A percentile compares a stretch with the other conserved stretches of the same genome.
phyloP scores from a whole-genome alignment of 1,140 invertebrate genomes.

The Halyomorpha halys region DNA sequence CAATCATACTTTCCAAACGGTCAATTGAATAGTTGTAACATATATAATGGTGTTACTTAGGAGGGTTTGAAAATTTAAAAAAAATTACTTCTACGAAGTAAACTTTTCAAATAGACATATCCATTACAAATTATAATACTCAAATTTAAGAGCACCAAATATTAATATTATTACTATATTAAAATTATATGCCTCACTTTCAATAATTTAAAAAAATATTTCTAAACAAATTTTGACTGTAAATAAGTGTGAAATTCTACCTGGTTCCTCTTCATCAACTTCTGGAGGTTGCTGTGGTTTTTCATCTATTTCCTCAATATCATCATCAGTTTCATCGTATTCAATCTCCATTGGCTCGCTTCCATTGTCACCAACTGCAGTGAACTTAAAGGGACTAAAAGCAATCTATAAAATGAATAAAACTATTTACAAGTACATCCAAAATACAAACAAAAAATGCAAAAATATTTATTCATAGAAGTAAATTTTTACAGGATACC shows the following conservation, averaged over 20 bases:
- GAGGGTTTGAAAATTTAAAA: too few species aligned
- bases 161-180: too few species aligned
- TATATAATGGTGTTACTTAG: too few species aligned
- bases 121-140: too few species aligned
- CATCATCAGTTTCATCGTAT: constrained; percentile 17
- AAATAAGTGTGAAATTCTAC: not conserved
- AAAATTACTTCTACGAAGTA: too few species aligned
- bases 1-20: too few species aligned
- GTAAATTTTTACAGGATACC: too few species aligned
- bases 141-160: too few species aligned
- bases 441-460: not conserved
- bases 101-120: too few species aligned
- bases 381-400: constrained; percentile 23
- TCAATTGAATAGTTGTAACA: too few species aligned
- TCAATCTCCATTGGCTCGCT: constrained; percentile 22
- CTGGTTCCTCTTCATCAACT: constrained; percentile 20
- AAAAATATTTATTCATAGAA: too few species aligned
- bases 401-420: constrained; percentile 11
- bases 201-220: not conserved
- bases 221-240: not conserved
- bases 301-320: constrained; percentile 24
- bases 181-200: too few species aligned
- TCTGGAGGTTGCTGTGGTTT: constrained; percentile 11
- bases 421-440: not conserved
- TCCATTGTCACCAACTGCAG: not conserved